Evolutionary conservation across 2,113 vertebrate genomes (phyloP).

Genomic region (human (Homo sapiens)): GRCh38 chr6:44003001-44003500

Average conservation of each 20-base stretch:
- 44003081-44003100: not conserved
- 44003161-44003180: not conserved
- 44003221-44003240: not conserved
- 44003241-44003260: not conserved
- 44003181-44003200: not conserved
- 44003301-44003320: not conserved
- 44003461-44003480: not conserved
- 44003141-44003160: not conserved
- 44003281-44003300: not conserved
- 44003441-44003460: not conserved
- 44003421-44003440: rapidly evolving
- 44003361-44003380: not conserved
- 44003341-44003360: not conserved
- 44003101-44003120: not conserved
- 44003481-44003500: not conserved
- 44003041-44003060: constrained; percentile 11
- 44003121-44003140: not conserved
- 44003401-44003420: not conserved
- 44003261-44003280: not conserved
- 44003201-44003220: not conserved
- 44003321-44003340: not conserved
- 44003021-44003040: constrained; percentile 58
- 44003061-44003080: constrained; percentile 57
- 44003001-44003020: constrained; percentile 26
- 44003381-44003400: not conserved